Conservation (phyloP, 2,113 vertebrate genomes). For the Axis porcinus region DNA sequence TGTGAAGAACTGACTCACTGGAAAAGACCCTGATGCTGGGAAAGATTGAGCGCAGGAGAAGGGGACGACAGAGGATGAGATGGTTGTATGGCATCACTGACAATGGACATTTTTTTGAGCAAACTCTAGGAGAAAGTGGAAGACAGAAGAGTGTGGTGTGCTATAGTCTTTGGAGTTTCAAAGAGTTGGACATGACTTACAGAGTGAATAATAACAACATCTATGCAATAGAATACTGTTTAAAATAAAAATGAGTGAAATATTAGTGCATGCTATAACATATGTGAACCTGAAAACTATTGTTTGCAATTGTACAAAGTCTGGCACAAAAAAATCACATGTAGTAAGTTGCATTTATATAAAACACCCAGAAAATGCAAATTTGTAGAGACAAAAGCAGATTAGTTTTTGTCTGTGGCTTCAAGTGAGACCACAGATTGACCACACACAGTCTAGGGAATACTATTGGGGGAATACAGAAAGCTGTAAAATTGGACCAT, state of each 20-base stretch:
- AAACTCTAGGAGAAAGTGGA: neutral
- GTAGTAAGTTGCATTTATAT: neutral
- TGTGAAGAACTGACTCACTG: neutral
- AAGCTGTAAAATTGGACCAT: neutral
- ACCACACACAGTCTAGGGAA: neutral
- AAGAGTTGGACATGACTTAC: neutral
- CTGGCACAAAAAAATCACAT: neutral
- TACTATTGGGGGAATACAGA: neutral
- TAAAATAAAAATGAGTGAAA: neutral
- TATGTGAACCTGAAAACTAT: neutral
- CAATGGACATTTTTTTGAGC: neutral
- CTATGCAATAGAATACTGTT: neutral
- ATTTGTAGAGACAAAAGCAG: neutral
- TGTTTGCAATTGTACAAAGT: neutral
- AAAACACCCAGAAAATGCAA: neutral
- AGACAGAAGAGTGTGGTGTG: neutral
- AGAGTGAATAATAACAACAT: neutral
- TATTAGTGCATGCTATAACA: neutral
- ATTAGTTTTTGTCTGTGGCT: neutral
- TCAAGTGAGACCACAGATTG: neutral
- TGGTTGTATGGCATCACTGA: neutral
- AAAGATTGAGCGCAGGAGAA: neutral
- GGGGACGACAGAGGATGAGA: neutral
- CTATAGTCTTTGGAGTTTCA: neutral
- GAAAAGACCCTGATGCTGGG: neutral